Conservation (phyloP, 1,140 invertebrate species). For the Teleopsis dalmanni region DNA sequence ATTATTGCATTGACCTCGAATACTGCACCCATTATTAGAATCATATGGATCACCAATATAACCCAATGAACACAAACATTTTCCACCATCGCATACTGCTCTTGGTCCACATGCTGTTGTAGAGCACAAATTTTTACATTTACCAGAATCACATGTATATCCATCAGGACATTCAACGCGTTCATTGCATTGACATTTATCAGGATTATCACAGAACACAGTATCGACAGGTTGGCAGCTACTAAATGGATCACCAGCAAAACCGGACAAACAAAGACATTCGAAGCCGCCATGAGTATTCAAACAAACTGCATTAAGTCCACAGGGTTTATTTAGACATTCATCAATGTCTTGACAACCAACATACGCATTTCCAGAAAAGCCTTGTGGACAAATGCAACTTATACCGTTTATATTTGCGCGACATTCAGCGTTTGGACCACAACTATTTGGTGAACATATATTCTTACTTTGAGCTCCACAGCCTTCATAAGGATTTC, state of each 20-base stretch:
- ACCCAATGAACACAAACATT: constrained; percentile 71
- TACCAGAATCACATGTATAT: constrained; percentile 60
- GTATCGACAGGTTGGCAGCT: constrained; percentile 62
- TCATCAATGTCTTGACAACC: constrained; percentile 80
- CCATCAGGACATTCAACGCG: constrained; percentile 66
- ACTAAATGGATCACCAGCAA: constrained; percentile 77
- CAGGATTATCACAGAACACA: constrained; percentile 59
- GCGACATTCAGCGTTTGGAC: constrained; percentile 67
- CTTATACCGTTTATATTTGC: constrained; percentile 65
- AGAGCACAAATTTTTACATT: constrained; percentile 66
- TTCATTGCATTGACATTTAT: constrained; percentile 60
- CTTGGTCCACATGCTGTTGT: constrained; percentile 69
- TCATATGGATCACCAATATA: constrained; percentile 72
- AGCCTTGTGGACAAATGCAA: constrained; percentile 74
- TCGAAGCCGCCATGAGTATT: constrained; percentile 81
- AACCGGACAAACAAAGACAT: constrained; percentile 74
- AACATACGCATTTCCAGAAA: constrained; percentile 78
- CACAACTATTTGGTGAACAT: constrained; percentile 68
- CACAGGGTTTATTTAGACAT: constrained; percentile 73
- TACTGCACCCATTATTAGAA: constrained; percentile 57
- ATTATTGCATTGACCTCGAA: constrained; percentile 64
- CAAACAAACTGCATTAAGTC: constrained; percentile 76
- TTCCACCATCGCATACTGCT: constrained; percentile 69
- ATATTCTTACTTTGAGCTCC: constrained; percentile 59
- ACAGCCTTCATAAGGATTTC: constrained; percentile 82